Conservation (phyloP, 2,797 vertebrate genomes). For the Knipowitschia caucasica region DNA sequence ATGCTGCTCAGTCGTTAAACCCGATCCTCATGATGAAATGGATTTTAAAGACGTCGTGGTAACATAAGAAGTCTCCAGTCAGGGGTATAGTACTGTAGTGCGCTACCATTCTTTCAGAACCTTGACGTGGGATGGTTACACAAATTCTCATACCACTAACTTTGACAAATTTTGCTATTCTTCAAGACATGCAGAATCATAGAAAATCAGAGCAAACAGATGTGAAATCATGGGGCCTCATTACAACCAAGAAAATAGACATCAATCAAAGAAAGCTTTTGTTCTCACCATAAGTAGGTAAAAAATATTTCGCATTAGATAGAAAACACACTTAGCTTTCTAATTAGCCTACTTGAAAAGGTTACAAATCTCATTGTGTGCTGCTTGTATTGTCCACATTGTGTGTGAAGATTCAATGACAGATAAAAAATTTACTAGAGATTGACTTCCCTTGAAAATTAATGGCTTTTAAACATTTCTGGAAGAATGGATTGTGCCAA, state of each 20-base stretch:
- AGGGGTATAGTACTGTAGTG: constrained; percentile 54
- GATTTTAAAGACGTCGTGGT: constrained; percentile 62
- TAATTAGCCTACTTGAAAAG: not conserved
- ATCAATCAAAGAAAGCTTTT: constrained; percentile 14
- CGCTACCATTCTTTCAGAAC: constrained; percentile 34
- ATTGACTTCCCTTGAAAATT: not conserved
- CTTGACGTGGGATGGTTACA: constrained; percentile 26
- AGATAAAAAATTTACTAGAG: not conserved
- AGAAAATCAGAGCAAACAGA: constrained; percentile 15
- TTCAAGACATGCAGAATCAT: constrained; percentile 17
- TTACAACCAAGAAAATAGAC: constrained; percentile 25
- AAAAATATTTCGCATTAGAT: not conserved
- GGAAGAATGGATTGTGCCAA: no score
- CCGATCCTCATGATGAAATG: constrained; percentile 63
- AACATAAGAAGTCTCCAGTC: constrained; percentile 41
- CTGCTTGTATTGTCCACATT: not conserved
- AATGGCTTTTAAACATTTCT: no score
- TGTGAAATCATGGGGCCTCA: constrained; percentile 33
- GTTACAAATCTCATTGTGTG: not conserved
- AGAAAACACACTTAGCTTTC: not conserved
- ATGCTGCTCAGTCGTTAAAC: constrained; percentile 63
- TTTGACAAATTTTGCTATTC: constrained; percentile 40
- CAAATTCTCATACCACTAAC: constrained; percentile 40
- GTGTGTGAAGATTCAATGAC: not conserved
- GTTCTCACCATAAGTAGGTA: constrained; percentile 9